Conservation (phyloP, 2,113 vertebrate genomes). For the Ploceus nigricollis region DNA sequence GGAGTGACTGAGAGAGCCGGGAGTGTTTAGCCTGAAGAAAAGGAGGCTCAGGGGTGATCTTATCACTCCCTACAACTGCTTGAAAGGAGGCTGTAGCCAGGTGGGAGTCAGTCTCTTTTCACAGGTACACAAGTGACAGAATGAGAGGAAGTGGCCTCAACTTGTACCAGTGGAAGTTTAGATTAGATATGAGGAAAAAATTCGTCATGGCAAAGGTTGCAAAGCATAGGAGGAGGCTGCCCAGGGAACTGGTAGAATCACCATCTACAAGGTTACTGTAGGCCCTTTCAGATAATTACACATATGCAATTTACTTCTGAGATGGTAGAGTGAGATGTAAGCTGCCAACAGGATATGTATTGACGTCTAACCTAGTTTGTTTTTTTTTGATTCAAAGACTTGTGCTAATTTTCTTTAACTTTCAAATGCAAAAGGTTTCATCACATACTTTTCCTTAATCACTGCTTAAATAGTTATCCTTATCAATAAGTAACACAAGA, state of each 20-base stretch:
- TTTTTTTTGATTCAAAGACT: not conserved
- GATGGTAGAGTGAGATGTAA: not conserved
- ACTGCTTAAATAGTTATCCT: not conserved
- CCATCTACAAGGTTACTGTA: not conserved
- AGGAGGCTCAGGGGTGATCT: not conserved
- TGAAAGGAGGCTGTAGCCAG: not conserved
- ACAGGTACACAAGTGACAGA: not conserved
- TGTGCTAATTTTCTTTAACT: not conserved
- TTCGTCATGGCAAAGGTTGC: not conserved
- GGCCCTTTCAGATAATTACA: not conserved
- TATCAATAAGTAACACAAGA: not conserved
- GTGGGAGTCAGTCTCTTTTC: not conserved
- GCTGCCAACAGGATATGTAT: not conserved
- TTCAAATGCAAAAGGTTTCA: not conserved
- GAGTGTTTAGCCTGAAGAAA: not conserved
- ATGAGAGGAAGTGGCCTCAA: not conserved
- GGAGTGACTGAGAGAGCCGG: not conserved
- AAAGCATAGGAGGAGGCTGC: not conserved
- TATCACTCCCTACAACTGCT: not conserved
- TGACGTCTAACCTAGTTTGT: not conserved
- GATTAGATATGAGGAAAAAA: not conserved
- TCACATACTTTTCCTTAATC: not conserved
- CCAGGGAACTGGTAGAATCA: not conserved
- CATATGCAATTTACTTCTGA: not conserved
- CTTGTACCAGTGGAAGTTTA: not conserved